These are phyloP conservation scores for Pygoscelis adeliae DNA, from an alignment of 2,113 vertebrate species.

Conservation along the genomic window DNA sequence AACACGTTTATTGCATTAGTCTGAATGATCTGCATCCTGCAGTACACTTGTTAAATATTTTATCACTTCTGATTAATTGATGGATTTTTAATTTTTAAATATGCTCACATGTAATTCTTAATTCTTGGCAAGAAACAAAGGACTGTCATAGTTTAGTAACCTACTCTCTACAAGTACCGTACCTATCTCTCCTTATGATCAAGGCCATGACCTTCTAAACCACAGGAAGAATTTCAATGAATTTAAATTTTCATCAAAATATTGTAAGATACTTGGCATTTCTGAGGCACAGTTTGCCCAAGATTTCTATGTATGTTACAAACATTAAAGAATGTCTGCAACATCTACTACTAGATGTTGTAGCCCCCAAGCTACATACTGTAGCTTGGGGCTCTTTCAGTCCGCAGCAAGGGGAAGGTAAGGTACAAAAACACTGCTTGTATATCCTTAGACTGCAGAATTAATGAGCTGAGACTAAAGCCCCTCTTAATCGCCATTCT, in stretches of 20 bases:
- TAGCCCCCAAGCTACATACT: too few relatives aligned
- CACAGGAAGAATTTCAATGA: not conserved
- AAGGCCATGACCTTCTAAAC: not conserved
- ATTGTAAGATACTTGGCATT: not conserved
- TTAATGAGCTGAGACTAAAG: not conserved
- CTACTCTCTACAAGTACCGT: not conserved
- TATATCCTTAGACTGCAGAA: not conserved
- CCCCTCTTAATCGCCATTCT: not conserved
- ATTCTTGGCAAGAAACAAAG: not conserved
- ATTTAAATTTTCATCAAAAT: not conserved
- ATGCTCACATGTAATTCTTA: not conserved
- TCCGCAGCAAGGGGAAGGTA: not conserved
- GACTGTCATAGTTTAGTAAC: not conserved
- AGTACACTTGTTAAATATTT: not conserved
- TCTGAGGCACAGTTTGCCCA: not conserved
- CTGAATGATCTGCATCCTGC: not conserved
- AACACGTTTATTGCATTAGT: not conserved
- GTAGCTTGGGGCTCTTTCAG: not conserved
- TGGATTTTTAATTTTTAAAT: not conserved
- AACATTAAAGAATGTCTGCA: not conserved
- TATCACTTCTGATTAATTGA: constrained; percentile 30
- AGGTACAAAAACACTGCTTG: not conserved
- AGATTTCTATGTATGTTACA: not conserved
- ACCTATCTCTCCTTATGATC: not conserved
- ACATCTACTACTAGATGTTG: too few relatives aligned